These are phyloP conservation scores for Nomada ruficornis DNA, from an alignment of 2,888 invertebrate genomes.

Conservation along the genomic window DNA sequence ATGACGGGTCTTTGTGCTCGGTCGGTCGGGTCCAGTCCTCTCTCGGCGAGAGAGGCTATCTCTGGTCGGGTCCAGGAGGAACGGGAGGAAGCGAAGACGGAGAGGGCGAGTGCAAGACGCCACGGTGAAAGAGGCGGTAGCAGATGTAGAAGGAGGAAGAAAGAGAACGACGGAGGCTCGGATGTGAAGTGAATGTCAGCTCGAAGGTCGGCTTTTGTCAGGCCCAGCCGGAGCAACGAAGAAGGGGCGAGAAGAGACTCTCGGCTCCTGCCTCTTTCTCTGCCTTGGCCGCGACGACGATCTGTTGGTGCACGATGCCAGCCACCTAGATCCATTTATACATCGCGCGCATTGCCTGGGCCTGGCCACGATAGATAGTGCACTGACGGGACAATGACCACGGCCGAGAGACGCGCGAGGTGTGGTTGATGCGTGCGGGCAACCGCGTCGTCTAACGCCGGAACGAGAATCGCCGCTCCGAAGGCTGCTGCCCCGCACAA, in stretches of 20 bases:
- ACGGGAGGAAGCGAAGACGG: slow-evolving; percentile 47
- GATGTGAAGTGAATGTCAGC: slow-evolving; percentile 83
- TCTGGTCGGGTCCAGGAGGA: slow-evolving; percentile 49
- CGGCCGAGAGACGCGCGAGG: slow-evolving; percentile 44
- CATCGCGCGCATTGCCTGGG: slow-evolving; percentile 69
- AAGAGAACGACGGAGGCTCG: slow-evolving; percentile 46
- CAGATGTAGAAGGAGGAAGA: slow-evolving; percentile 16
- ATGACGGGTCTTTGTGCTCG: slow-evolving; percentile 80
- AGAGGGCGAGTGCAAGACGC: slow-evolving; percentile 27
- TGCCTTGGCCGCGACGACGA: slow-evolving; percentile 19
- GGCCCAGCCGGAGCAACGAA: slow-evolving; percentile 58
- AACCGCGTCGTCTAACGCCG: slow-evolving; percentile 36
- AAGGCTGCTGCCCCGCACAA: slow-evolving; percentile 16
- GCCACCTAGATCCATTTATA: slow-evolving; percentile 74
- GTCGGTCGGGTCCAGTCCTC: slow-evolving; percentile 71
- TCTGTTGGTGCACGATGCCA: slow-evolving; percentile 54
- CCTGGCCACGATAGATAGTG: slow-evolving; percentile 71
- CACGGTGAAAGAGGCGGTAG: slow-evolving; percentile 39
- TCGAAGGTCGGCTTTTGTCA: slow-evolving; percentile 84
- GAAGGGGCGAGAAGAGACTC: slow-evolving; percentile 32
- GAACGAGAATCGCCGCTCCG: slow-evolving; percentile 39
- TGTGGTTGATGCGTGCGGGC: slow-evolving; percentile 58
- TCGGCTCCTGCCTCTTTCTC: neutral
- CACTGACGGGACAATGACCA: slow-evolving; percentile 77
- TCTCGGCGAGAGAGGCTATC: slow-evolving; percentile 58